A percentile compares a stretch with the other conserved stretches of the same genome.
These are phyloP conservation scores for Macrobrachium nipponense DNA, from an alignment of 1,140 invertebrate genomes.

Conservation along the genomic window DNA sequence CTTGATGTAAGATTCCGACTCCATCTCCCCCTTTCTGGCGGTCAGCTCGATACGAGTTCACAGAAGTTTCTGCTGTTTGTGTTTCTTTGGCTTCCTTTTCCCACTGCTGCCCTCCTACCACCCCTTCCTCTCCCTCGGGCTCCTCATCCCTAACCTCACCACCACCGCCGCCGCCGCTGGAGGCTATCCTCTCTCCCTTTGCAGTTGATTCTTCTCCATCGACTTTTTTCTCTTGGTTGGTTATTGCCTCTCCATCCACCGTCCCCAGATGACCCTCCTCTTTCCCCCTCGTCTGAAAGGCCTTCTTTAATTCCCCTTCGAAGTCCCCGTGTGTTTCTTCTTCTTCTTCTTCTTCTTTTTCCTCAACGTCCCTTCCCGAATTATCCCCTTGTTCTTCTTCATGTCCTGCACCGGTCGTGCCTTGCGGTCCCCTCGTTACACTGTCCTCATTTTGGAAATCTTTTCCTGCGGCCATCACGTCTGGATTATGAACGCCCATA, in stretches of 20 bases:
- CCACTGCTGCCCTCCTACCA: too few relatives aligned
- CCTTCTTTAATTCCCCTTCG: background rate
- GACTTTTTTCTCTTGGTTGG: slow-evolving; percentile 4
- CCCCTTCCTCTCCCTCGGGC: background rate
- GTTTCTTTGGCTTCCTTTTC: too few relatives aligned
- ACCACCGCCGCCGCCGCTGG: background rate
- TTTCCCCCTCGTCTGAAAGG: too few relatives aligned
- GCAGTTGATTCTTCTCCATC: background rate
- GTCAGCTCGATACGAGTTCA: too few relatives aligned
- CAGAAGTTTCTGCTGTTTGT: too few relatives aligned
- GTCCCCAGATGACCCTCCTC: background rate
- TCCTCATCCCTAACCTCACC: background rate
- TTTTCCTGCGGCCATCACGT: slow-evolving; percentile 21
- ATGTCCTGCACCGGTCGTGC: too few relatives aligned
- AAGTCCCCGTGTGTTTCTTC: background rate
- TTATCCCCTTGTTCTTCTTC: too few relatives aligned
- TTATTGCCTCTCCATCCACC: background rate
- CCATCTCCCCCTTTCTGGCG: background rate
- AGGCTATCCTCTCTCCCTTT: slow-evolving; percentile 3
- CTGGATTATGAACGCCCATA: slow-evolving; percentile 41
- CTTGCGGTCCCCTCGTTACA: slow-evolving; percentile 16
- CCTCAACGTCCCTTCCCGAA: background rate
- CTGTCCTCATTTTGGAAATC: slow-evolving; percentile 38
- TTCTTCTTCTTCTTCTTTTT: slow-evolving; percentile 12
- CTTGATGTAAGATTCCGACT: background rate